Evolutionary conservation across 1,140 invertebrate genomes (phyloP).

Genomic region (Drosophila pseudoobscura): DNA sequence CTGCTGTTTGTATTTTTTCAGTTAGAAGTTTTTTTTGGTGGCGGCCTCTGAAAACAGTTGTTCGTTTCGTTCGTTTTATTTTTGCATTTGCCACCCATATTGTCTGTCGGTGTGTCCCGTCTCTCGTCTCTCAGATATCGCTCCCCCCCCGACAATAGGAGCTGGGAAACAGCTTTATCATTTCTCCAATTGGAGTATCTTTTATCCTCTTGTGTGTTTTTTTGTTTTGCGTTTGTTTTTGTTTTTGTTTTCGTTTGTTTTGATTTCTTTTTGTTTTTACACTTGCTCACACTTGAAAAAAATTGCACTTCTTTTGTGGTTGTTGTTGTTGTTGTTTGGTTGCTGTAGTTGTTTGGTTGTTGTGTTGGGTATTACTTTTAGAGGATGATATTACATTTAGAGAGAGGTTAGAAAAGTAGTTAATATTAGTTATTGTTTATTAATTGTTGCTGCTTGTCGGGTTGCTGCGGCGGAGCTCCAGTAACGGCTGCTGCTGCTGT

Average conservation of each 20-base stretch:
- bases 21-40: too few relatives aligned
- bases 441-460: conserved; percentile 1
- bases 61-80: too few relatives aligned
- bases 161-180: conserved; percentile 10
- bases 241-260: conserved; percentile 18
- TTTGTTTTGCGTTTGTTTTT: conserved; percentile 10
- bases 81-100: not conserved
- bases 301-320: conserved; percentile 26
- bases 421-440: conserved; percentile 1
- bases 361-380: conserved; percentile 7
- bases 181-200: conserved; percentile 27
- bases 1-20: too few relatives aligned
- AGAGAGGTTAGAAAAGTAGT: not conserved
- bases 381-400: not conserved
- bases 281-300: conserved; percentile 36
- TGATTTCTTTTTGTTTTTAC: conserved; percentile 11
- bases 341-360: conserved; percentile 18
- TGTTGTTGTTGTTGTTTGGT: conserved; percentile 14
- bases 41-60: too few relatives aligned
- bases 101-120: conserved; percentile 1
- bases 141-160: too few relatives aligned
- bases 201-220: conserved; percentile 9
- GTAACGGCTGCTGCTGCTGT: conserved; percentile 11
- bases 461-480: not conserved
- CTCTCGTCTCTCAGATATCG: too few relatives aligned